Conservation (phyloP, 2,888 invertebrate genomes). For the Leptodirus hochenwartii region DNA sequence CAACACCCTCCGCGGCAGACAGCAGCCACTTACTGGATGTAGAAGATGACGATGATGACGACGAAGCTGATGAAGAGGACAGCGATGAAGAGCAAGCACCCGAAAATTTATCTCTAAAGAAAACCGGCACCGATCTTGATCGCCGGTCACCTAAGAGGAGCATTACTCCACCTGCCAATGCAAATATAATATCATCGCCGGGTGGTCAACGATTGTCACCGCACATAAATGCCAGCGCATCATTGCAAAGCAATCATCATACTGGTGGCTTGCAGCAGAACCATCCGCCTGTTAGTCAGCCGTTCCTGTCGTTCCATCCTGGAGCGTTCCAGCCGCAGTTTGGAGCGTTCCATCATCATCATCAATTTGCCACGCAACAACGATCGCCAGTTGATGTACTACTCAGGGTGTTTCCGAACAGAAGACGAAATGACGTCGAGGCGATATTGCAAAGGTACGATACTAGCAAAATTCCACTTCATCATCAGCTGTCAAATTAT, state of each 20-base stretch:
- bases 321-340: slow-evolving; percentile 15
- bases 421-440: slow-evolving; percentile 74
- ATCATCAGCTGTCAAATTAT: not conserved
- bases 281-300: slow-evolving; percentile 12
- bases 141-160: slow-evolving; percentile 24
- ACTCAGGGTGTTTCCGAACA: slow-evolving; percentile 74
- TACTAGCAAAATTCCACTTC: not conserved
- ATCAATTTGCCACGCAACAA: slow-evolving; percentile 26
- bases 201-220: no score
- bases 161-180: slow-evolving; percentile 15
- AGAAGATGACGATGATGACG: slow-evolving; percentile 29
- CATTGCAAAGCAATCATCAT: no score
- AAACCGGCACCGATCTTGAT: slow-evolving; percentile 22
- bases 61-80: slow-evolving; percentile 36
- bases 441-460: slow-evolving; percentile 50
- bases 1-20: no score
- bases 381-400: slow-evolving; percentile 77
- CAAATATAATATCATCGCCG: slow-evolving; percentile 7
- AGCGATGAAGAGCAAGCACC: slow-evolving; percentile 39
- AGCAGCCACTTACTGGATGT: no score
- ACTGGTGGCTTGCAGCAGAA: not conserved
- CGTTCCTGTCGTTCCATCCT: slow-evolving; percentile 30
- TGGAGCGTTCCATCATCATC: slow-evolving; percentile 21
- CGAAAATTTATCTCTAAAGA: slow-evolving; percentile 68
- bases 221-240: no score